Conservation (phyloP, 30 jellyfish, hydroid and myxozoan species). For the Chironex yamaguchii region DNA sequence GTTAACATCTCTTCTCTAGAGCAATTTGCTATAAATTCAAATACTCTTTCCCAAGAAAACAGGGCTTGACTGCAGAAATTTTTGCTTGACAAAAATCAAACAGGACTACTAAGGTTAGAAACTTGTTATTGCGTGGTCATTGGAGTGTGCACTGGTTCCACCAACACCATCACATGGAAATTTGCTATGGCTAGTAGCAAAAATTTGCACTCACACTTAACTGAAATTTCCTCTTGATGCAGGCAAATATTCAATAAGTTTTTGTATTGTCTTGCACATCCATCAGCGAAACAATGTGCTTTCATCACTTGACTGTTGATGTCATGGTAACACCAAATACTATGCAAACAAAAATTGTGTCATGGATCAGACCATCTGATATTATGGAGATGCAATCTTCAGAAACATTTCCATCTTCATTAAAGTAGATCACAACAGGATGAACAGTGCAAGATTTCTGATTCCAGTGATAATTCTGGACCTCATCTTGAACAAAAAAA, state of each 20-base stretch:
- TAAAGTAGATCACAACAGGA: background rate
- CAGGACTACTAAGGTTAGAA: too few species aligned
- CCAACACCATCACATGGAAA: too few species aligned
- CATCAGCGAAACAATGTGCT: background rate
- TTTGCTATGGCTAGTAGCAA: too few species aligned
- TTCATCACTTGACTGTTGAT: background rate
- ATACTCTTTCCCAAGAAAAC: too few species aligned
- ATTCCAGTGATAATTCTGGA: background rate
- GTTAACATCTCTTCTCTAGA: too few species aligned
- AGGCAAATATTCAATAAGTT: background rate
- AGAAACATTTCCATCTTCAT: background rate
- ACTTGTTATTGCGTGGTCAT: too few species aligned
- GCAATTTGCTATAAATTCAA: too few species aligned
- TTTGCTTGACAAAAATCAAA: too few species aligned
- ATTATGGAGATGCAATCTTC: background rate
- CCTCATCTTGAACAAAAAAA: background rate
- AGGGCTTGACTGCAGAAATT: too few species aligned
- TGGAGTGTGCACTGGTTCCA: too few species aligned
- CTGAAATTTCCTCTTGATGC: background rate
- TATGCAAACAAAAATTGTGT: background rate
- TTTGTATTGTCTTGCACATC: background rate
- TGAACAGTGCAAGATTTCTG: background rate
- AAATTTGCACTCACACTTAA: too few species aligned
- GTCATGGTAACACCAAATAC: background rate
- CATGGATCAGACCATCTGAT: background rate